These are phyloP conservation scores for Odontomachus brunneus DNA, from an alignment of 1,140 invertebrate species.

Conservation along the genomic window DNA sequence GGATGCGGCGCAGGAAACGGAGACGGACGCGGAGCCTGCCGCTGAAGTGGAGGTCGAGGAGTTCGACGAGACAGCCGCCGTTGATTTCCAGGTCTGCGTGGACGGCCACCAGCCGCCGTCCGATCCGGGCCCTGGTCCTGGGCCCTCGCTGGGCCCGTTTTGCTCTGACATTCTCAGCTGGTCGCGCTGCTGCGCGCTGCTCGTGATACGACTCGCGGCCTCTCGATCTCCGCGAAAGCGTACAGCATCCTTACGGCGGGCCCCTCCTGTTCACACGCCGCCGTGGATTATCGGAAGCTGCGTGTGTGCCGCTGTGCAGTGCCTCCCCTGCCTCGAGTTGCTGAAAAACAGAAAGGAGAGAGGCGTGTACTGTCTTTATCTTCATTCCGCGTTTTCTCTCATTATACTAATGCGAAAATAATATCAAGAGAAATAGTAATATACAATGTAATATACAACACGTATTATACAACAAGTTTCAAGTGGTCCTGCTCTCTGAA, in stretches of 20 bases:
- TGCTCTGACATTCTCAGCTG: slow-evolving; percentile 85
- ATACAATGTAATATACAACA: too few species aligned
- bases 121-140: slow-evolving; percentile 70
- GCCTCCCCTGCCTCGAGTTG: background rate
- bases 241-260: slow-evolving; percentile 81
- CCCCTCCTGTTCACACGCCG: slow-evolving; percentile 32
- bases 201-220: slow-evolving; percentile 72
- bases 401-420: background rate
- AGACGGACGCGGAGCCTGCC: slow-evolving; percentile 64
- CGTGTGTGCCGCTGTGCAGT: background rate
- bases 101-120: slow-evolving; percentile 82
- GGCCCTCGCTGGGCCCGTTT: slow-evolving; percentile 82
- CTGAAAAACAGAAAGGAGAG: slow-evolving; percentile 2
- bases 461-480: too few species aligned
- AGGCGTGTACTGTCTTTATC: background rate
- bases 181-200: slow-evolving; percentile 67
- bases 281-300: background rate
- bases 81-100: slow-evolving; percentile 81
- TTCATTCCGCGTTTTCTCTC: background rate
- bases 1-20: slow-evolving; percentile 69
- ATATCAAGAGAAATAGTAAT: background rate
- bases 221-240: slow-evolving; percentile 66
- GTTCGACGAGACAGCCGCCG: slow-evolving; percentile 59
- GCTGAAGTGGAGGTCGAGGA: slow-evolving; percentile 52
- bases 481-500: too few species aligned